phyloP scores from a whole-genome alignment of 2,797 vertebrate species.

The Rhinoraja longicauda region DNA sequence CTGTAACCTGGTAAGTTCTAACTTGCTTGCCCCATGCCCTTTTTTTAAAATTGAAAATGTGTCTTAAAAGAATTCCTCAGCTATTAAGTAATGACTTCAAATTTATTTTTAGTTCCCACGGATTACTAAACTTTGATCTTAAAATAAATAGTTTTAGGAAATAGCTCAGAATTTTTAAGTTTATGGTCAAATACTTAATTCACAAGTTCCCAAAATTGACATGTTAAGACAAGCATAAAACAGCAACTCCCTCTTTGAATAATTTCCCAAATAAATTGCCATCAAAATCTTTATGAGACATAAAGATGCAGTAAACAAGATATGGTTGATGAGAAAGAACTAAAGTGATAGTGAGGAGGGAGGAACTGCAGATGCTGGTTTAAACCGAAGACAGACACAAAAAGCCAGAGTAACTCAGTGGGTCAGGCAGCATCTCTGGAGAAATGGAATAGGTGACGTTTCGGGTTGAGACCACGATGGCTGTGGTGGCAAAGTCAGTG shows the following conservation, averaged over 20 bases:
- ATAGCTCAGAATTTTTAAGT: background rate
- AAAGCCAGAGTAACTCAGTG: too few species aligned
- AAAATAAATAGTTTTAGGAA: background rate
- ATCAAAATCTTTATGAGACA: background rate
- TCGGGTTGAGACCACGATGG: too few species aligned
- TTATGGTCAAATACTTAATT: background rate
- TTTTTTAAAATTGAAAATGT: background rate
- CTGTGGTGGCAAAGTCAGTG: too few species aligned
- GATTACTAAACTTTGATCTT: constrained; percentile 1
- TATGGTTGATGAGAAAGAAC: background rate
- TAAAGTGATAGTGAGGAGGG: background rate
- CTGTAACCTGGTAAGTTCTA: background rate
- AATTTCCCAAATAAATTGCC: background rate
- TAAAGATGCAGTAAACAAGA: background rate
- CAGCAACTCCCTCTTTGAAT: constrained; percentile 17
- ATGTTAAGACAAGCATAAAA: constrained; percentile 5
- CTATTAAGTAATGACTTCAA: background rate
- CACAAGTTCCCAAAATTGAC: constrained; percentile 2
- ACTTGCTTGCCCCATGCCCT: background rate
- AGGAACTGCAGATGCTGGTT: too few species aligned
- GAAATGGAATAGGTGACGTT: too few species aligned
- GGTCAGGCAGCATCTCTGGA: too few species aligned
- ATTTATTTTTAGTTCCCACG: background rate
- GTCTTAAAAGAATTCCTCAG: background rate
- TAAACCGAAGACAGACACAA: too few species aligned